Percentiles rank a stretch among this genome's conserved stretches.
phyloP scores from a whole-genome alignment of 1,140 invertebrate species.

The Proctacanthus coquilletti region DNA sequence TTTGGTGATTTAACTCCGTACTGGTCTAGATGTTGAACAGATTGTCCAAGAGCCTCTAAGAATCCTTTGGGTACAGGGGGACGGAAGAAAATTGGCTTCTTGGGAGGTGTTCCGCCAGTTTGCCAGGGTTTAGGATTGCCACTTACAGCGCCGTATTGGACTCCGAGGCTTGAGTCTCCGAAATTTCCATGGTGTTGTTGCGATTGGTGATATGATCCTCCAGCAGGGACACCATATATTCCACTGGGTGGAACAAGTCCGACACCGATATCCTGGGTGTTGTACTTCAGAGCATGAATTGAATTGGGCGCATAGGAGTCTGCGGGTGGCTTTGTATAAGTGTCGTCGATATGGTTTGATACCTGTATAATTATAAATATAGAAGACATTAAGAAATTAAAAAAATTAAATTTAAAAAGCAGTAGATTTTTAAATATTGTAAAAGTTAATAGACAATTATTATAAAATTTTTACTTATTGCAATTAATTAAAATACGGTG shows the following conservation, averaged over 20 bases:
- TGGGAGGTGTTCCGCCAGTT: slow-evolving; percentile 31
- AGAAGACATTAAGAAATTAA: background rate
- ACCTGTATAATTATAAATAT: slow-evolving; percentile 1
- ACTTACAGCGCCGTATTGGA: slow-evolving; percentile 27
- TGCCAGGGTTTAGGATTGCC: slow-evolving; percentile 14
- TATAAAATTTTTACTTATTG: no score
- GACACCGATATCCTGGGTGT: slow-evolving; percentile 9
- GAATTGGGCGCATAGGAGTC: slow-evolving; percentile 20
- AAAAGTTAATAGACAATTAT: no score
- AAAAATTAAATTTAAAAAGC: no score
- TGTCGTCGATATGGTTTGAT: slow-evolving; percentile 11
- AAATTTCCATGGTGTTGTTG: slow-evolving; percentile 8
- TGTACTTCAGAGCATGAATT: slow-evolving; percentile 16
- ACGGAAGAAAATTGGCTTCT: slow-evolving; percentile 46
- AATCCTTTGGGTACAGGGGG: slow-evolving; percentile 50
- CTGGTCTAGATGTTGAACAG: slow-evolving; percentile 33
- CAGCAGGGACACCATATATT: slow-evolving; percentile 36
- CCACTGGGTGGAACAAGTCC: slow-evolving; percentile 27
- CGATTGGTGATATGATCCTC: slow-evolving; percentile 27
- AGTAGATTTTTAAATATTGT: no score
- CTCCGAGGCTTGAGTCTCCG: slow-evolving; percentile 12
- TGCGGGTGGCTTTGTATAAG: slow-evolving; percentile 17
- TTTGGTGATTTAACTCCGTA: slow-evolving; percentile 24
- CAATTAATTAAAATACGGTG: no score
- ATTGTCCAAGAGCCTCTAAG: slow-evolving; percentile 42